Base-by-base conservation (phyloP, 1,140 invertebrate genomes). In the Fopius arisanus region DNA sequence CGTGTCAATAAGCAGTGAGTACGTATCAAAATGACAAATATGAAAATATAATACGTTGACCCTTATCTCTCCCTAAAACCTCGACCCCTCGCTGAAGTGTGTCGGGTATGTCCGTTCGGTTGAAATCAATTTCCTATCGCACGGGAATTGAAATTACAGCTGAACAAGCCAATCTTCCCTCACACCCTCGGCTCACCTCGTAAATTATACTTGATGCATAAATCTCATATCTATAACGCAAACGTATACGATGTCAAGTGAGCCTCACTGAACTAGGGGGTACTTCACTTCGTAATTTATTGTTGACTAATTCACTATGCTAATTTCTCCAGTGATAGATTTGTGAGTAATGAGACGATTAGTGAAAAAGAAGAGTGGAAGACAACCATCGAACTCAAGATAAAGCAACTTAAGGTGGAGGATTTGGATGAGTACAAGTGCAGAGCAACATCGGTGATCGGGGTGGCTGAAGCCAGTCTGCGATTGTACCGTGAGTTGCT, bases 401-500 rank as follows among this genome's bases (percentile, higher is more conserved):
- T 95, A 78, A 88, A 87, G 23, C 88, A 91, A 72, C 91, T 94
- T 74, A 88, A 88, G 26, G 85, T 89, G 72, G 85, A 87, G 43
- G 94, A 95, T 83, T 89, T 91, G 48, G 93, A 93, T 1, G 90
- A 90, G 16, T 95, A 94, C 86, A 92, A 90, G 41, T 95, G 94
- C 82, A 90, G 93, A 3, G 91, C 93, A 2, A 90, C 90, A 12
- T 95, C 94, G 76, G 90, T 90, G 6, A 89, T 94, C 79, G 94
- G 94, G 0, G 91, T 89, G 78, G 90, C 93, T 12, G 90, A 92
- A 73, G 91, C 91, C 28, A 91, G 89, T 14, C 89, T 94, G 77
- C 85, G 92, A 71, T 83, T 95, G 41, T 93, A 92, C 83, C 91
- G 93, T 94, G 87, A 90, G 89, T 48, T 48, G 14, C 2, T 48